Percentiles rank a stretch among this genome's conserved stretches.
Evolutionary conservation across 2,888 invertebrate species (phyloP).

Genomic region (Leucozona laternaria): DNA sequence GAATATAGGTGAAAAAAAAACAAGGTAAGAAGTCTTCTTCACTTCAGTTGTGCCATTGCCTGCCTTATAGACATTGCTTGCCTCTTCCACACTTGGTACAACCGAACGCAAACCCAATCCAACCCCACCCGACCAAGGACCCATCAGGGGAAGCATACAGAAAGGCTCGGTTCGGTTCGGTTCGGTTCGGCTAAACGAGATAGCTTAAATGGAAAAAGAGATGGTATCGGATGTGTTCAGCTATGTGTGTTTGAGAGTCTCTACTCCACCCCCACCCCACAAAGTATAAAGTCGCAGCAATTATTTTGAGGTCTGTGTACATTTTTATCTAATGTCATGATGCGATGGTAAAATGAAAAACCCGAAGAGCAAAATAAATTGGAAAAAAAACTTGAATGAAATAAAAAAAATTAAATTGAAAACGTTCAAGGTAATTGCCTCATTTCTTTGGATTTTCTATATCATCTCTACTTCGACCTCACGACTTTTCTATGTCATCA

Average conservation of each 20-base stretch:
- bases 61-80: conserved; percentile 11
- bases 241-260: conserved; percentile 27
- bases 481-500: conserved; percentile 32
- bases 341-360: conserved; percentile 54
- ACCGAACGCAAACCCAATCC: neutral
- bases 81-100: neutral
- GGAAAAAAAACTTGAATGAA: conserved; percentile 1
- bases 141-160: neutral
- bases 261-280: neutral
- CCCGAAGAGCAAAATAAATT: conserved; percentile 41
- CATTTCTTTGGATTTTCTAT: conserved; percentile 58
- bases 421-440: conserved; percentile 69
- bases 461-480: conserved; percentile 32
- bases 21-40: conserved; percentile 31
- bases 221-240: conserved; percentile 49
- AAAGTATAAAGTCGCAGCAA: conserved; percentile 68
- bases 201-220: conserved; percentile 51
- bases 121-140: too few relatives aligned
- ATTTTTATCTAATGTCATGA: conserved; percentile 63
- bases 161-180: conserved; percentile 13
- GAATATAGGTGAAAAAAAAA: neutral
- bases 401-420: conserved; percentile 43
- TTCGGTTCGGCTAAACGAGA: conserved; percentile 46
- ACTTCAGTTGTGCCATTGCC: conserved; percentile 19
- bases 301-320: conserved; percentile 65